Base-by-base conservation (phyloP, 2,888 invertebrate genomes). In the Octodonta nipae region DNA sequence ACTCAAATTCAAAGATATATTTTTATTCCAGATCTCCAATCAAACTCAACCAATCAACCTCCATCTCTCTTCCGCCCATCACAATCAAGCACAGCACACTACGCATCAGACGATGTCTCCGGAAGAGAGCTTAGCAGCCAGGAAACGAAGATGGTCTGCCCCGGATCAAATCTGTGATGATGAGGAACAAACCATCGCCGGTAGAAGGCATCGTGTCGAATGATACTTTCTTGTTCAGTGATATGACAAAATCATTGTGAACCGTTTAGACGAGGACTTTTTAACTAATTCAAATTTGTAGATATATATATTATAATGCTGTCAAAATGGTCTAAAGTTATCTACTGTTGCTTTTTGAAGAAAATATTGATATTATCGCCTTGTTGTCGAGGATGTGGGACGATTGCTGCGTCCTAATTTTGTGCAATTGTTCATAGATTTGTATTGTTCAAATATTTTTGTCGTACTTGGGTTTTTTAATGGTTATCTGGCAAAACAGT, bases 121-220 rank as follows among this genome's bases (percentile, higher is more conserved):
- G 2, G 22, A n/a, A n/a, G 41, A 44, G 14, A 44, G 42, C 27
- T 13, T 44, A 13, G 44, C 50, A 14, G 49, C 55, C 11, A 52
- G 54, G 35, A 61, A 64, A 38, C 42, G 61, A 38, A 55, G 67
- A 29, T 68, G 68, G 67, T 67, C 67, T 13, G 66, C 67, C 26
- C 66, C 66, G 2, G 67, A 66, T 41, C 62, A 63, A 45, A 63
- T 63, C 45, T 63, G 63, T 44, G 63, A 61, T 7, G 56, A 59
- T 16, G 55, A 57, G 37, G 52, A 54, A 39, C 50, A 49, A 42
- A 29, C 14, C 6, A 36, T 33, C 20, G 33, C n/a, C n/a, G n/a
- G 38, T 25, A 37, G 39, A 16, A 35, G 44, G 37, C 37, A 34
- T 29, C 39, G 35, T 20, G 36, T 36, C 22, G 46, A 46, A 41